Evolutionary conservation across 1,140 invertebrate species (phyloP).

Genomic region (Idris sp.): DNA sequence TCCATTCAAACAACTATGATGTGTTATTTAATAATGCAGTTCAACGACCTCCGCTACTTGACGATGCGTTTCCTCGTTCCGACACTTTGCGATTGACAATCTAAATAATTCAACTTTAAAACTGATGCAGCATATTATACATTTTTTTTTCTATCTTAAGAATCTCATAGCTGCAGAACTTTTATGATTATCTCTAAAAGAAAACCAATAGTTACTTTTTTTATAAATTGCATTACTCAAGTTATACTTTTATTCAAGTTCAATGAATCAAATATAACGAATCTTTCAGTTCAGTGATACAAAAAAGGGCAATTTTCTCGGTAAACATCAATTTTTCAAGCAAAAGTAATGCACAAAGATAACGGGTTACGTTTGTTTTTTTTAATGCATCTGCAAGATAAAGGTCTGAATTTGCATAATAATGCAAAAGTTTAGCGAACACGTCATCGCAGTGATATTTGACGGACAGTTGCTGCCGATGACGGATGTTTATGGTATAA

Average conservation of each 20-base stretch:
- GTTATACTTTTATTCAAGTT: too few species aligned
- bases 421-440: slow-evolving; percentile 12
- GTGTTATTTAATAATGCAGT: slow-evolving; percentile 59
- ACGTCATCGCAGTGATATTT: slow-evolving; percentile 25
- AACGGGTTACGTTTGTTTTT: slow-evolving; percentile 32
- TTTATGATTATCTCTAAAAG: too few species aligned
- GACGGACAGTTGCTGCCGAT: slow-evolving; percentile 8
- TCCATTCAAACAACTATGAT: slow-evolving; percentile 56
- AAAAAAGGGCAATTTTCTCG: slow-evolving; percentile 11
- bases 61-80: slow-evolving; percentile 10
- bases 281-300: too few species aligned
- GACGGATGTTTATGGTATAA: slow-evolving; percentile 28
- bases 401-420: slow-evolving; percentile 46
- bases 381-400: slow-evolving; percentile 18
- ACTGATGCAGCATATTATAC: too few species aligned
- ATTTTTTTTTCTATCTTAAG: slow-evolving; percentile 1
- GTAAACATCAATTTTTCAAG: slow-evolving; percentile 1
- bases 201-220: too few species aligned
- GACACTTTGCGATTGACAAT: slow-evolving; percentile 3
- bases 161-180: too few species aligned
- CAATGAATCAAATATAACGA: too few species aligned
- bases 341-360: slow-evolving; percentile 17
- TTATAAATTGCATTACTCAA: too few species aligned
- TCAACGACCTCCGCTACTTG: slow-evolving; percentile 37
- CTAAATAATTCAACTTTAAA: slow-evolving; percentile 13